Percentiles rank a stretch among this genome's conserved stretches.
Evolutionary conservation across 2,888 invertebrate genomes (phyloP).

Genomic region (Tetragonula carbonaria): DNA sequence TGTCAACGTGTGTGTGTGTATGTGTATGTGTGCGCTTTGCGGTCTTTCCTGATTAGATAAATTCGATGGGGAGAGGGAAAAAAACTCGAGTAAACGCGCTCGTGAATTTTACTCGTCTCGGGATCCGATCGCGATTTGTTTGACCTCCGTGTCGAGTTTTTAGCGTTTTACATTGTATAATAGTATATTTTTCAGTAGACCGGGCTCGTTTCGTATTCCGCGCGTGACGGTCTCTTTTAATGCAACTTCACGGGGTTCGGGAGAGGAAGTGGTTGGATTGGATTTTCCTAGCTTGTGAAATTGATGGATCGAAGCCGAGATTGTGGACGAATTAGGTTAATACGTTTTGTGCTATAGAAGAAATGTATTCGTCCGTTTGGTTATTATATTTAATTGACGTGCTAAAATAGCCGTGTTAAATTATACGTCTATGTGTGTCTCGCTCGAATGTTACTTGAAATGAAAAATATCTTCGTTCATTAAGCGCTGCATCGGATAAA

Average conservation of each 20-base stretch:
- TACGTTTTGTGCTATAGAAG: too few relatives aligned
- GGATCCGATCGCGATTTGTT: slow-evolving; percentile 9
- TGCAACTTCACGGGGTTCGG: too few relatives aligned
- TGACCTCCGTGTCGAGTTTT: slow-evolving; percentile 31
- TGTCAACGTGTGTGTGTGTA: too few relatives aligned
- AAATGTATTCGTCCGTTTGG: too few relatives aligned
- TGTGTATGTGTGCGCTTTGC: background rate
- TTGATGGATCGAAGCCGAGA: background rate
- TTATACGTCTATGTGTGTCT: too few relatives aligned
- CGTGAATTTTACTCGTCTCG: slow-evolving; percentile 23
- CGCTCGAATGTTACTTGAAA: too few relatives aligned
- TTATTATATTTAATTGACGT: too few relatives aligned
- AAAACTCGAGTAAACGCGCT: slow-evolving; percentile 31
- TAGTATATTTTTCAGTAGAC: too few relatives aligned
- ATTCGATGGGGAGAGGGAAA: slow-evolving; percentile 23
- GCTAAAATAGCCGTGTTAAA: too few relatives aligned
- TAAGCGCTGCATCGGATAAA: background rate
- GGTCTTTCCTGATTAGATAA: slow-evolving; percentile 32
- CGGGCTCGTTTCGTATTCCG: background rate
- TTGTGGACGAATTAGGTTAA: too few relatives aligned
- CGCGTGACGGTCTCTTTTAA: background rate
- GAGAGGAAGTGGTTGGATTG: background rate
- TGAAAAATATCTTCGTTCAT: background rate
- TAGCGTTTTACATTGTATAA: background rate
- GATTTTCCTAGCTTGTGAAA: background rate